A percentile compares a stretch with the other conserved stretches of the same genome.
Conservation (phyloP, 2,888 invertebrate genomes). For the Brachyptera risi region DNA sequence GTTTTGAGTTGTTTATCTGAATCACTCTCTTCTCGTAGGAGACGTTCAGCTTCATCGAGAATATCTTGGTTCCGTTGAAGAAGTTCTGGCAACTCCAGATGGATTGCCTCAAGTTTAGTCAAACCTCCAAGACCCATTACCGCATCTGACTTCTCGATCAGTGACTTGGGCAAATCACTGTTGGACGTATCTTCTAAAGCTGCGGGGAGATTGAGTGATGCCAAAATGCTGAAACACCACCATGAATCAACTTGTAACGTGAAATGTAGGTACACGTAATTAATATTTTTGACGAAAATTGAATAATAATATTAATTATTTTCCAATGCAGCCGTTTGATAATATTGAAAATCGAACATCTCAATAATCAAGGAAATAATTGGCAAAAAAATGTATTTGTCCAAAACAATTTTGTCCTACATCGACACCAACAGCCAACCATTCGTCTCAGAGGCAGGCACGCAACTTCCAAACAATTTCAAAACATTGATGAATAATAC, state of each 20-base stretch:
- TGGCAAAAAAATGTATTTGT: too few species aligned
- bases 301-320: neutral
- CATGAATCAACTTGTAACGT: too few species aligned
- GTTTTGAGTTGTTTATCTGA: conserved; percentile 73
- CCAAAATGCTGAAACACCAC: conserved; percentile 66
- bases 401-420: too few species aligned
- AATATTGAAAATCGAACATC: too few species aligned
- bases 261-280: neutral
- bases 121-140: conserved; percentile 71
- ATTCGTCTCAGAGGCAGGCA: too few species aligned
- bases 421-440: too few species aligned
- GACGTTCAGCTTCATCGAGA: conserved; percentile 80
- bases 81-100: conserved; percentile 84
- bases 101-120: conserved; percentile 62
- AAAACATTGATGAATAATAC: too few species aligned
- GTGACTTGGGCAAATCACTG: conserved; percentile 78
- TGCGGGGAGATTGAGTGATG: conserved; percentile 94
- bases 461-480: too few species aligned
- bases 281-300: neutral
- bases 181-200: conserved; percentile 79
- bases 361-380: too few species aligned
- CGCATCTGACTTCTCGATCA: conserved; percentile 77
- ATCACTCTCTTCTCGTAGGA: conserved; percentile 86
- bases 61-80: conserved; percentile 91
- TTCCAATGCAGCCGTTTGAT: too few species aligned